Evolutionary conservation across 1,140 invertebrate genomes (phyloP).

Genomic region (Bicyclus anynana): DNA sequence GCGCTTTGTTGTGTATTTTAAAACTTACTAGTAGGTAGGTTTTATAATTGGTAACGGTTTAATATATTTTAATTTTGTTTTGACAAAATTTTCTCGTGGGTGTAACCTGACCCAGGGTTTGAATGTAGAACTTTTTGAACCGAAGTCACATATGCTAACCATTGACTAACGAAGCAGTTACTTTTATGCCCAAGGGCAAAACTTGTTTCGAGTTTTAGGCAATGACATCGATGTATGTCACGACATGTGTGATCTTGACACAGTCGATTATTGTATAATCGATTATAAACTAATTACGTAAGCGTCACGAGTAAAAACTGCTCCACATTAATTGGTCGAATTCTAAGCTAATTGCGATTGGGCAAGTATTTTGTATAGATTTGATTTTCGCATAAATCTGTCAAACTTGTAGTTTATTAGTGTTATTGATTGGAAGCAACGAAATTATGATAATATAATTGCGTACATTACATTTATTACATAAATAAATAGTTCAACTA

Average conservation of each 20-base stretch:
- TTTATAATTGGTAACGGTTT: too few species aligned
- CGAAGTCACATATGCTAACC: too few species aligned
- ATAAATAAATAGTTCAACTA: too few species aligned
- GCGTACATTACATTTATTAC: too few species aligned
- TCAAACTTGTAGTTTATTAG: too few species aligned
- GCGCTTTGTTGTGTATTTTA: neutral
- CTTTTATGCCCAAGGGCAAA: neutral
- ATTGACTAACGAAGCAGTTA: too few species aligned
- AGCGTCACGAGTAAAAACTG: neutral
- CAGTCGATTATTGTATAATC: constrained; percentile 9
- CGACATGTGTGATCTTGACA: constrained; percentile 18
- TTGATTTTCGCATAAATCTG: neutral
- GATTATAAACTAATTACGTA: constrained; percentile 1
- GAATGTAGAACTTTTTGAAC: too few species aligned
- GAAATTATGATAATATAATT: too few species aligned
- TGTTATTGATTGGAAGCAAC: neutral
- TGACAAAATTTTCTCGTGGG: too few species aligned
- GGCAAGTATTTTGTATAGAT: neutral
- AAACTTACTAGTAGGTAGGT: too few species aligned
- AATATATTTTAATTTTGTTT: too few species aligned
- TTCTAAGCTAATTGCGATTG: neutral
- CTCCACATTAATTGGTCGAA: neutral
- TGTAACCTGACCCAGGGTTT: too few species aligned
- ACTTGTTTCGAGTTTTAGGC: neutral
- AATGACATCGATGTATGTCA: neutral